Evolutionary conservation across 2,113 vertebrate genomes (phyloP).

Genomic region (Sphyrna mokarran): DNA sequence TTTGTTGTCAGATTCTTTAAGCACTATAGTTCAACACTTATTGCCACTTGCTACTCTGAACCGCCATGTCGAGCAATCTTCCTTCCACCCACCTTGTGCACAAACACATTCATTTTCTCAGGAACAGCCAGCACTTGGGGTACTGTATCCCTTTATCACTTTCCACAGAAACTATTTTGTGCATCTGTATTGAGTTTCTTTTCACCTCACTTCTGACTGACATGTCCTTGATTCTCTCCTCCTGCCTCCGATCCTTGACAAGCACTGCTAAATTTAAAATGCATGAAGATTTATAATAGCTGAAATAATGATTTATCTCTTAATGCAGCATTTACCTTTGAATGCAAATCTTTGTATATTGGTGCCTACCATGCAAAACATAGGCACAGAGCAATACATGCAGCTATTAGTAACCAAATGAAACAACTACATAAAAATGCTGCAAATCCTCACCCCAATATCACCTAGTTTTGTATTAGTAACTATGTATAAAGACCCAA

Average conservation of each 20-base stretch:
- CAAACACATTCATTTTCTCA: neutral
- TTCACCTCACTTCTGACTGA: neutral
- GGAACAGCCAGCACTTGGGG: neutral
- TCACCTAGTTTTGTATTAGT: neutral
- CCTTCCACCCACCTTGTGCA: neutral
- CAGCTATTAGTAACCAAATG: neutral
- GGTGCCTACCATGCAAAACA: neutral
- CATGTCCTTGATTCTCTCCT: neutral
- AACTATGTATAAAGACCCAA: neutral
- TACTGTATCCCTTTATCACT: neutral
- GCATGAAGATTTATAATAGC: neutral
- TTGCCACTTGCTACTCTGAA: neutral
- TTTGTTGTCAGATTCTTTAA: neutral
- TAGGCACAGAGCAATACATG: neutral
- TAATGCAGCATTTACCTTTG: neutral
- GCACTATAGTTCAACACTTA: neutral
- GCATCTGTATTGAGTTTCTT: neutral
- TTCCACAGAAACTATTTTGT: neutral
- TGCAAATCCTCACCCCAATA: neutral
- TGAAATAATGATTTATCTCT: neutral
- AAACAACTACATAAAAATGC: neutral
- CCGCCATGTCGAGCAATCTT: neutral
- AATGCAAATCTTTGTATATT: neutral
- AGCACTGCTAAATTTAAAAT: neutral
- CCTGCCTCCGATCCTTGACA: no score